These are phyloP conservation scores for Spinus pinus DNA, from an alignment of 2,797 vertebrate species.

Conservation along the genomic window DNA sequence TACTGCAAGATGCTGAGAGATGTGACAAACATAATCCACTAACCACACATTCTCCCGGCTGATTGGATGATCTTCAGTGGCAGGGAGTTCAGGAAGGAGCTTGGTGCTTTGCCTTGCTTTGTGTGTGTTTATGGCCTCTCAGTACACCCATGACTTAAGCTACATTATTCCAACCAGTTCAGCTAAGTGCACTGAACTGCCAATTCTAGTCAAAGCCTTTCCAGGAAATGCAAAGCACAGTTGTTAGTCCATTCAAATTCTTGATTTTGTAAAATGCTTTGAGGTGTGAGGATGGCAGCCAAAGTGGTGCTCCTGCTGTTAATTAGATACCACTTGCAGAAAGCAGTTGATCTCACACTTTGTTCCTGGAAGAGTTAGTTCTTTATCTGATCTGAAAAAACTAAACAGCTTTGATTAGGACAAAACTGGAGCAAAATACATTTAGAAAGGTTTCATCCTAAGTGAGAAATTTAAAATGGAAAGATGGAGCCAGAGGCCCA, in stretches of 20 bases:
- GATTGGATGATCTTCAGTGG: not conserved
- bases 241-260: not conserved
- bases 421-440: not conserved
- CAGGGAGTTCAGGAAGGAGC: not conserved
- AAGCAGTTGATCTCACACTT: not conserved
- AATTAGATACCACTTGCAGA: not conserved
- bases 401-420: not conserved
- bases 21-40: accelerated
- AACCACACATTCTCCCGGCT: not conserved
- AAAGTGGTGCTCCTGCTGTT: not conserved
- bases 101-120: not conserved
- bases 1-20: not conserved
- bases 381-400: not conserved
- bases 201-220: not conserved
- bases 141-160: not conserved
- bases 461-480: not conserved
- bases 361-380: not conserved
- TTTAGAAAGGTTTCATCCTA: not conserved
- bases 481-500: not conserved
- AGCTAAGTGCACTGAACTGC: not conserved
- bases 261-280: not conserved
- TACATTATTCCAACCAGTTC: not conserved
- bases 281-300: not conserved
- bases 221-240: not conserved
- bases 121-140: not conserved